Base-by-base conservation (phyloP, 2,113 vertebrate genomes). In the Seriola dumerili region DNA sequence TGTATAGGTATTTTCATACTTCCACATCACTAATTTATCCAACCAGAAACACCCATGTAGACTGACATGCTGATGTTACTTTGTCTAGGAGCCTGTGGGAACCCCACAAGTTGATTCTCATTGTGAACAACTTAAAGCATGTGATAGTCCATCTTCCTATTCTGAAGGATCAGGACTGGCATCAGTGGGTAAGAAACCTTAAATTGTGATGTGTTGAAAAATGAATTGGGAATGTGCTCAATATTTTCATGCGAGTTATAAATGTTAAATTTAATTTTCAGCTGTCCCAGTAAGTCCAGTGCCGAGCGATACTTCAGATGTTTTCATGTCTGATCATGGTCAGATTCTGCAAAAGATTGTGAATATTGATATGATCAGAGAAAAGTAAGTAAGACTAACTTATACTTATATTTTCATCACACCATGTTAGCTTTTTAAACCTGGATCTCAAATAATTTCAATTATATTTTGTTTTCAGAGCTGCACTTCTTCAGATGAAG, bases 341-440 rank as follows among this genome's bases (percentile, higher is more conserved):
- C 50, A 52, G 19, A 52, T 52, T 8, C 50, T 52, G 50, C 50
- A 71, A 58, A 66, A 66, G 0, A 9, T 72, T 68, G 40, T n/a
- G 17, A 76, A 79, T 12, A 13, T 50, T 10, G 46, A 80, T 10
- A 12, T 81, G 6, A 76, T 78, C 32, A 76, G 17, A 9, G 48
- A 88, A 73, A 86, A 81, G 89, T 86, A 76, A 67, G 86, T 74
- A 1, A 44, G 14, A 3, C 0, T 12, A 19, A 32, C 21, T 38
- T 7, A 7, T 2, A 19, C 3, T 72, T 62, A 34, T 19, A 6
- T 21, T 16, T n/a, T 19, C 16, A 48, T 21, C 21, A 52, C 7
- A 52, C 19, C 50, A 13, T 44, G 2, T 1, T 9, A 40, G 5
- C 59, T 44, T 78, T 34, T 55, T 13, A 16, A 5, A 23, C 1